These are phyloP conservation scores for Adelges cooleyi DNA, from an alignment of 1,140 invertebrate species.

Conservation along the genomic window DNA sequence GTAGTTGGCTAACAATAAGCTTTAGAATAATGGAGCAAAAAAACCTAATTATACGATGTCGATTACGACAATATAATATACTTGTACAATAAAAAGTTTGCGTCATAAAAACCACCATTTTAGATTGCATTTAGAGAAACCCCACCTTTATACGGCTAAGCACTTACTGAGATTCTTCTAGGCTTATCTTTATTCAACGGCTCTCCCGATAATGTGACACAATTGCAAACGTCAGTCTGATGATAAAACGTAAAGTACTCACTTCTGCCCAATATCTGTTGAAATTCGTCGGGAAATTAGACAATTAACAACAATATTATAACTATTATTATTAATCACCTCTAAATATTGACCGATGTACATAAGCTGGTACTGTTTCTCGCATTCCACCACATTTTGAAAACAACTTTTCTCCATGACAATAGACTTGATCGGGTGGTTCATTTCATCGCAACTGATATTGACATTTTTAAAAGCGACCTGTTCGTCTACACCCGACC, in stretches of 20 bases:
- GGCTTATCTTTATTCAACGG: not conserved
- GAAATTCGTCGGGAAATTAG: not conserved
- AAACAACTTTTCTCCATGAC: constrained; percentile 16
- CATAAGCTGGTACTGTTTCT: constrained; percentile 15
- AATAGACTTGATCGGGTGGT: constrained; percentile 12
- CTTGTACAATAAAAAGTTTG: too few species aligned
- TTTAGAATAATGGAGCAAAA: too few species aligned
- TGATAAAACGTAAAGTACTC: constrained; percentile 11
- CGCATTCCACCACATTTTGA: constrained; percentile 5
- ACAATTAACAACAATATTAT: too few species aligned
- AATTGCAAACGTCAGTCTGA: not conserved
- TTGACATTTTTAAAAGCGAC: constrained; percentile 14
- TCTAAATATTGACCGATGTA: constrained; percentile 15
- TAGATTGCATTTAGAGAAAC: too few species aligned
- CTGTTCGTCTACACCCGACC: constrained; percentile 19
- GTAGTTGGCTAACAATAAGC: too few species aligned
- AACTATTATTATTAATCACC: not conserved
- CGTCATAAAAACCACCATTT: too few species aligned
- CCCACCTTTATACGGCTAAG: too few species aligned
- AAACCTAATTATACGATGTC: too few species aligned
- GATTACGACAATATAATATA: too few species aligned
- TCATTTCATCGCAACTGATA: not conserved
- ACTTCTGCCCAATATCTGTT: constrained; percentile 16
- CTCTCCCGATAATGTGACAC: not conserved
- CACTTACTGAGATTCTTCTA: not conserved